Percentiles rank a stretch among this genome's conserved stretches.
phyloP scores from a whole-genome alignment of 2,888 invertebrate genomes.

The Noctua pronuba region DNA sequence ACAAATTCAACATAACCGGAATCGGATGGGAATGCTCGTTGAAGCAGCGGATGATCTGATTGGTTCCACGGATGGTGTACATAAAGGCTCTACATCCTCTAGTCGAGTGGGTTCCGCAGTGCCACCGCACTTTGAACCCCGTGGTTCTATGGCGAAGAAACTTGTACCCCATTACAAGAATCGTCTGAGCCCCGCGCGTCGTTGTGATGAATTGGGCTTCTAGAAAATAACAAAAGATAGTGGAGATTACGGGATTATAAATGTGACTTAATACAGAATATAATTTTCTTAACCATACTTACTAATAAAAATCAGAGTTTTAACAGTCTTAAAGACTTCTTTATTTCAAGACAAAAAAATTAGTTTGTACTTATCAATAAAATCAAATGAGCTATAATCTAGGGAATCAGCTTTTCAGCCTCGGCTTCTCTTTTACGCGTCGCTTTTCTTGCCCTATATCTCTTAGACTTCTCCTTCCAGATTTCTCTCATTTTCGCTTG shows the following conservation, averaged over 20 bases:
- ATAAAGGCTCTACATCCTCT: conserved; percentile 64
- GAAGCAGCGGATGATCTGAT: conserved; percentile 56
- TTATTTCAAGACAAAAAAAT: too few relatives aligned
- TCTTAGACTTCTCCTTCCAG: too few relatives aligned
- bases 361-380: too few relatives aligned
- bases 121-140: conserved; percentile 54
- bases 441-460: too few relatives aligned
- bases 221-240: conserved; percentile 16
- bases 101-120: conserved; percentile 64
- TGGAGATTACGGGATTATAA: not conserved
- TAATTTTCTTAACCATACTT: too few relatives aligned
- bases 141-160: conserved; percentile 45
- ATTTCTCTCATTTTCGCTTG: too few relatives aligned
- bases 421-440: too few relatives aligned
- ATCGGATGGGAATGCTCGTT: conserved; percentile 64
- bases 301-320: too few relatives aligned
- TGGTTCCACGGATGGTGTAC: conserved; percentile 46
- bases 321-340: too few relatives aligned
- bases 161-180: conserved; percentile 22
- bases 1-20: conserved; percentile 23
- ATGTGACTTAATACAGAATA: not conserved
- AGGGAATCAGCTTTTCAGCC: too few relatives aligned
- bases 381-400: too few relatives aligned
- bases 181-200: conserved; percentile 39
- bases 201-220: conserved; percentile 30